Evolutionary conservation across 2,113 vertebrate species (phyloP).

Genomic region (rat (Rattus norvegicus)): GRCr8 NC_086037.1:47557001-47557500

Average conservation of each 20-base stretch:
- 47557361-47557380: background rate
- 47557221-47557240: background rate
- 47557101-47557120: slow-evolving; percentile 7
- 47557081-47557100: background rate
- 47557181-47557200: background rate
- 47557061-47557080: background rate
- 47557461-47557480: background rate
- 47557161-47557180: background rate
- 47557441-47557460: background rate
- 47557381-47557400: fast-evolving
- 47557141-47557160: background rate
- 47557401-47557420: no score
- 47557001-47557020: background rate
- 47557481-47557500: background rate
- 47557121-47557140: slow-evolving; percentile 6
- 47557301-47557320: background rate
- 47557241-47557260: background rate
- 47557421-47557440: background rate
- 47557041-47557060: background rate
- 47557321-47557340: no score
- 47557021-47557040: background rate
- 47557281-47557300: background rate
- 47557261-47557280: background rate
- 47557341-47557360: background rate
- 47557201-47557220: background rate